Conservation (phyloP, 2,888 invertebrate species). For the Erebia aethiops region DNA sequence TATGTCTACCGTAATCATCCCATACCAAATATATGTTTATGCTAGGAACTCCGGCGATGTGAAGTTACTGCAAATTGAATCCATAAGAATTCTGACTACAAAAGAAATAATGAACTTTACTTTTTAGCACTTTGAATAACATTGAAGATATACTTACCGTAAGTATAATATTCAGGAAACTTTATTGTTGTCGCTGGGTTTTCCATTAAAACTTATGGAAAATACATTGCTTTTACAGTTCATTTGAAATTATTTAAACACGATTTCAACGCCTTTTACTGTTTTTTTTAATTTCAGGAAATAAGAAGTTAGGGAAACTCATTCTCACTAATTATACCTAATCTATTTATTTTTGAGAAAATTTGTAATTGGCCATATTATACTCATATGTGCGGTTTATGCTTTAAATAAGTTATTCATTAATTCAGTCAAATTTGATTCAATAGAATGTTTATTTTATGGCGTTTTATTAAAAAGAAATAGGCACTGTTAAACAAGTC, state of each 20-base stretch:
- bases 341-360: too few relatives aligned
- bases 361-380: too few relatives aligned
- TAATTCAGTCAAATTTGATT: too few relatives aligned
- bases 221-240: background rate
- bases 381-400: too few relatives aligned
- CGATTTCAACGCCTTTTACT: background rate
- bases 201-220: conserved; percentile 15
- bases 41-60: conserved; percentile 30
- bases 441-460: too few relatives aligned
- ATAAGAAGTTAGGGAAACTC: background rate
- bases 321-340: too few relatives aligned
- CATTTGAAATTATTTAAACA: background rate
- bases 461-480: too few relatives aligned
- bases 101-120: conserved; percentile 30
- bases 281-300: background rate
- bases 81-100: conserved; percentile 34
- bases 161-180: conserved; percentile 14
- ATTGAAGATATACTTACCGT: background rate
- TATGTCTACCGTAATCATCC: conserved; percentile 28
- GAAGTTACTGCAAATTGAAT: conserved; percentile 31
- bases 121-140: conserved; percentile 25
- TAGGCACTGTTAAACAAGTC: too few relatives aligned
- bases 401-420: too few relatives aligned
- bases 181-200: conserved; percentile 11
- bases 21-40: conserved; percentile 31